Evolutionary conservation across 2,888 invertebrate species (phyloP), one percentile per base, ranked within the genome.

Genomic region (Icerya purchasi): DNA sequence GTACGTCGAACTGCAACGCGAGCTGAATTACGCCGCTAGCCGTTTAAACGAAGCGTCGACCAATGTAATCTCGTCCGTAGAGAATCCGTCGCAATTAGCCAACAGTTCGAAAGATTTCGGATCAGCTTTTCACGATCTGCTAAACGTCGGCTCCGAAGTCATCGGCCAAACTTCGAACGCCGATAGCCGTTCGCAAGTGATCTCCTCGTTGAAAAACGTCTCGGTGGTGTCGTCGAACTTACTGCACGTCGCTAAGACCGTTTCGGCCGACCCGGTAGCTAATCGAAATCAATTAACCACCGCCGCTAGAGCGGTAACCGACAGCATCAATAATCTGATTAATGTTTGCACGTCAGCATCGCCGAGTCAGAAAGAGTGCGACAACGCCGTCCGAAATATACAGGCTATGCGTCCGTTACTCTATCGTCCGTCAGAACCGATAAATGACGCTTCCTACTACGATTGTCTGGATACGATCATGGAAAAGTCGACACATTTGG

Each of bases 401-500:
- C 85, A 88, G 72, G 83, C 87, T 60, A 81, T 88, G 71, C 78
- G 83, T 21, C 83, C 86, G 1, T 75, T 93, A 62, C 75, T 97
- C 56, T 84, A 86, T 65, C 82, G 86, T 69, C 90, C 93, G 20
- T 80, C 80, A 56, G 89, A 94, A 70, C 91, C 94, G 0, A 78
- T 94, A 66, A 86, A 80, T 66, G 90, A 90, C 65, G 80, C 82
- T 60, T 84, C 87, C 0, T 97, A 96, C 75, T 94, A 87, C 72
- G 93, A 93, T 67, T 92, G 92, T 64, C 80, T 96, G 24, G 94
- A 96, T 69, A 78, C 80, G 20, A 89, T 93, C 2, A 89, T 92
- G 64, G 86, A 86, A 52, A 86, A 87, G 70, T 89, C 91, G 67
- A 85, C 89, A 70, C 79, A 81, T 22, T 73, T 88, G 57, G 82